Percentiles rank a stretch among this genome's conserved stretches.
These are phyloP conservation scores for Thaleichthys pacificus DNA, from an alignment of 2,797 vertebrate genomes.

Conservation along the genomic window DNA sequence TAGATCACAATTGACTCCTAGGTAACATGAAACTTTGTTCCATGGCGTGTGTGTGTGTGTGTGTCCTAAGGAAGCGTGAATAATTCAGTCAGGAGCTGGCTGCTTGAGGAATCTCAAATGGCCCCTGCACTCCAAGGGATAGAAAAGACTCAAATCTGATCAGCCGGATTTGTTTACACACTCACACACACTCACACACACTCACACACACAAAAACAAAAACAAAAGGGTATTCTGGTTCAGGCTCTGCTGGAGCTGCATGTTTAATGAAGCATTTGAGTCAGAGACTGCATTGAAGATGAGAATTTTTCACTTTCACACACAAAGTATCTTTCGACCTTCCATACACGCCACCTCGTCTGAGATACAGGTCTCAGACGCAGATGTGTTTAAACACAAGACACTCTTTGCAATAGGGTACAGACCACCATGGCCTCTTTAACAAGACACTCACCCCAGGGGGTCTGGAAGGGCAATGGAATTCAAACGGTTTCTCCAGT, in stretches of 20 bases:
- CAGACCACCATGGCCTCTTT: slow-evolving; percentile 16
- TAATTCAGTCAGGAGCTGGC: slow-evolving; percentile 62
- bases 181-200: slow-evolving; percentile 31
- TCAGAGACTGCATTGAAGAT: slow-evolving; percentile 58
- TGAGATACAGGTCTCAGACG: slow-evolving; percentile 6
- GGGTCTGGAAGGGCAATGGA: slow-evolving; percentile 19
- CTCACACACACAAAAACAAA: background rate
- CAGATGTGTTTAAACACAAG: slow-evolving; percentile 50
- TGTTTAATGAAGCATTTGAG: slow-evolving; percentile 58
- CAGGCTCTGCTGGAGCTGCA: slow-evolving; percentile 56
- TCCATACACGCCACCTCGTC: slow-evolving; percentile 21
- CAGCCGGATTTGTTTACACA: slow-evolving; percentile 76
- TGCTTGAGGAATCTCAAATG: slow-evolving; percentile 76
- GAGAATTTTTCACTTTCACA: slow-evolving; percentile 71
- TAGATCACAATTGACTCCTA: slow-evolving; percentile 44
- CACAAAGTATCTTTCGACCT: background rate
- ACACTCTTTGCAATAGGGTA: slow-evolving; percentile 17
- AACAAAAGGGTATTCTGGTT: slow-evolving; percentile 63
- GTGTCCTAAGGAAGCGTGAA: slow-evolving; percentile 67
- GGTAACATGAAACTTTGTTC: slow-evolving; percentile 58
- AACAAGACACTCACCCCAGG: slow-evolving; percentile 39
- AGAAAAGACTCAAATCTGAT: slow-evolving; percentile 82
- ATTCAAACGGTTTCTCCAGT: slow-evolving; percentile 10
- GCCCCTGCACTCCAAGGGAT: slow-evolving; percentile 71
- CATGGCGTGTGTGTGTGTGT: slow-evolving; percentile 30